These are phyloP conservation scores for Trachelus troglodyta DNA, from an alignment of 2,888 invertebrate species.

Conservation along the genomic window DNA sequence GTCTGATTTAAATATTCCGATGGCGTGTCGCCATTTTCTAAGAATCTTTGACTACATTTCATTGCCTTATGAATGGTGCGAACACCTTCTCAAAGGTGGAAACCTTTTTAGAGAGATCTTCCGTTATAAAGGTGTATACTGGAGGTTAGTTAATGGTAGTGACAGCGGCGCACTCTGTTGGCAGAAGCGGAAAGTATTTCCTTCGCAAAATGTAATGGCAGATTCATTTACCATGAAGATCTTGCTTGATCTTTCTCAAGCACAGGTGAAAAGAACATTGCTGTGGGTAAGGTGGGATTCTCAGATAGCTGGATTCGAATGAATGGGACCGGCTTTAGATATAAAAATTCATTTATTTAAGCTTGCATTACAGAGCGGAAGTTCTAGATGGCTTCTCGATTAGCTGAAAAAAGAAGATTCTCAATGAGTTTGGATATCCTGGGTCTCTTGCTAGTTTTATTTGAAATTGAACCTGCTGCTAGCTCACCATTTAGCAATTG, in stretches of 20 bases:
- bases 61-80: no score
- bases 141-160: no score
- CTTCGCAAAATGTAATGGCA: no score
- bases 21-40: conserved; percentile 1
- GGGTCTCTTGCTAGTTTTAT: no score
- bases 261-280: not conserved
- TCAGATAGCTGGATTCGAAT: not conserved
- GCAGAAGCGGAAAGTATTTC: no score
- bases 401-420: conserved; percentile 38
- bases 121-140: no score
- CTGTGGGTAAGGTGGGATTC: conserved; percentile 10
- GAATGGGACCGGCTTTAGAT: conserved; percentile 6
- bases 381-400: conserved; percentile 29
- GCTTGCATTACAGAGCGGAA: conserved; percentile 32
- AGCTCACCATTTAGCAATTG: conserved; percentile 54
- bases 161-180: no score
- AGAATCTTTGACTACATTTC: conserved; percentile 1
- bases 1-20: no score
- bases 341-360: conserved; percentile 24
- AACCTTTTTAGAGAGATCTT: no score
- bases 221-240: conserved; percentile 7
- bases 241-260: not conserved
- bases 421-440: not conserved
- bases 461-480: not conserved
- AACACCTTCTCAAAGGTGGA: no score